Conservation (phyloP, 2,888 invertebrate species). For the Noctua janthe region DNA sequence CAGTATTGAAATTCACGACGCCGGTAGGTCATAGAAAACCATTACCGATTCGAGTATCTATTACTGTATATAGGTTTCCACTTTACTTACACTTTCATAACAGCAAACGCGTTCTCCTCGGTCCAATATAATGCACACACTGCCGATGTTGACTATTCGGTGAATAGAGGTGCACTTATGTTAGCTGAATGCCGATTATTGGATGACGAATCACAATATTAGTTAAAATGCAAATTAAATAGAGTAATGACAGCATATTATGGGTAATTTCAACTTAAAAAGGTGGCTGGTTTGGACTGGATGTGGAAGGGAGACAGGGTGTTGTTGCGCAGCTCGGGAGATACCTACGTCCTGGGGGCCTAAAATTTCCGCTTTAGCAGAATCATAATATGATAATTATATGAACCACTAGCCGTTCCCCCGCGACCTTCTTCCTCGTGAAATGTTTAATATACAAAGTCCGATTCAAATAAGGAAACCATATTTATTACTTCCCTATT, state of each 20-base stretch:
- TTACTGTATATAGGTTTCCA: background rate
- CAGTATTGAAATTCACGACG: background rate
- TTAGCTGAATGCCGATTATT: slow-evolving; percentile 12
- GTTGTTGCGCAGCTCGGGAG: background rate
- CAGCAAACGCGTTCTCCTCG: slow-evolving; percentile 15
- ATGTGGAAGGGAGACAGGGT: background rate
- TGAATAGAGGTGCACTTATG: slow-evolving; percentile 14
- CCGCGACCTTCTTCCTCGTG: too few relatives aligned
- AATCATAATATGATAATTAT: too few relatives aligned
- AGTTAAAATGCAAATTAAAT: background rate
- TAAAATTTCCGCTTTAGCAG: too few relatives aligned
- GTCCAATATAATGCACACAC: slow-evolving; percentile 7
- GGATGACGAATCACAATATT: background rate
- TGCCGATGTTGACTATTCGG: slow-evolving; percentile 12
- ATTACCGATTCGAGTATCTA: background rate
- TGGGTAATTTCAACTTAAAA: background rate
- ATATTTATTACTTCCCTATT: too few relatives aligned
- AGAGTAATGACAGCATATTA: background rate
- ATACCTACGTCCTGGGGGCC: too few relatives aligned
- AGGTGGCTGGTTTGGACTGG: background rate
- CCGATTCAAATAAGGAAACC: too few relatives aligned
- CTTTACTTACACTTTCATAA: slow-evolving; percentile 31
- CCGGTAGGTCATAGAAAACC: background rate
- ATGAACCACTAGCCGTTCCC: too few relatives aligned
- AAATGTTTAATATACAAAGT: too few relatives aligned